phyloP scores from a whole-genome alignment of 2,888 invertebrate genomes.

The Heteromurus nitidus region DNA sequence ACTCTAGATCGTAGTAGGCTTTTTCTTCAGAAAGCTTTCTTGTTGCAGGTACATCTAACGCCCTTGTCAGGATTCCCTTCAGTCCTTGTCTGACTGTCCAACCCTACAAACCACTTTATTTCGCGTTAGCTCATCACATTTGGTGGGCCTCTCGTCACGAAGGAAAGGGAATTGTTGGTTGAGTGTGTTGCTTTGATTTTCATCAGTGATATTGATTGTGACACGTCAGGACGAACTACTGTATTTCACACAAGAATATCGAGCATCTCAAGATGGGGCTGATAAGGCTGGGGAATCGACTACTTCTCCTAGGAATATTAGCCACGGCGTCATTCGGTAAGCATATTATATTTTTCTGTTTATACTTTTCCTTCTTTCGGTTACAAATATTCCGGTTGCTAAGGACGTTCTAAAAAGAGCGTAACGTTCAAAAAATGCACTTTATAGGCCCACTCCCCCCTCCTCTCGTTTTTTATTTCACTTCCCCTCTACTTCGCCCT shows the following conservation, averaged over 20 bases:
- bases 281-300: slow-evolving; percentile 36
- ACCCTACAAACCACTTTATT: slow-evolving; percentile 36
- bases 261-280: slow-evolving; percentile 40
- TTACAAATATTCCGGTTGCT: too few relatives aligned
- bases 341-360: not conserved
- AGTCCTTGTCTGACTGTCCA: slow-evolving; percentile 55
- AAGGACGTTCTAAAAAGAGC: not conserved
- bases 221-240: slow-evolving; percentile 19
- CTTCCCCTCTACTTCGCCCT: not conserved
- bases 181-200: not conserved
- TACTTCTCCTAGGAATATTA: slow-evolving; percentile 52
- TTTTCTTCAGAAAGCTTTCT: not conserved
- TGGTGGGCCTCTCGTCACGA: slow-evolving; percentile 2
- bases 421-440: too few relatives aligned
- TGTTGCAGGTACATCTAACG: slow-evolving; percentile 57
- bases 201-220: slow-evolving; percentile 35
- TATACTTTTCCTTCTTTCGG: not conserved
- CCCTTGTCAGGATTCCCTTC: slow-evolving; percentile 61
- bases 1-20: not conserved
- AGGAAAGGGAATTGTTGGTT: slow-evolving; percentile 21
- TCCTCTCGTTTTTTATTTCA: too few relatives aligned
- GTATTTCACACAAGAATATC: not conserved
- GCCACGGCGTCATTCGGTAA: slow-evolving; percentile 51
- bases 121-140: not conserved
- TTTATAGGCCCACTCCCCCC: too few relatives aligned